phyloP scores from a whole-genome alignment of 2,797 vertebrate genomes.

The Philypnodon macrostomus region DNA sequence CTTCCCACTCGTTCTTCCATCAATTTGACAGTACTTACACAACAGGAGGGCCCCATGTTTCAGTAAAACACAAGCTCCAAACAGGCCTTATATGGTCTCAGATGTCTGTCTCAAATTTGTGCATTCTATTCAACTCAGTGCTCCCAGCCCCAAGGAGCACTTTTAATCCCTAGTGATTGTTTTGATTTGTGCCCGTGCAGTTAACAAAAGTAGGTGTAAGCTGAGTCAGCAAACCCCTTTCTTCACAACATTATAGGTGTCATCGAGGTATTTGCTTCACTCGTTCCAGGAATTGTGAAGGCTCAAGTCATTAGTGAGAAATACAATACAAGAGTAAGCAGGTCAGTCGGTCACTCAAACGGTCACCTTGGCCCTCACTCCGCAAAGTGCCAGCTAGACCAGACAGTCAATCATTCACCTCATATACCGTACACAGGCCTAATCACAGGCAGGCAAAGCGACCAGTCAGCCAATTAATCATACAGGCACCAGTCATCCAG shows the following conservation, averaged over 20 bases:
- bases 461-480: constrained; percentile 60
- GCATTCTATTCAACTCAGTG: constrained; percentile 2
- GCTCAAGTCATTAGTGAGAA: constrained; percentile 2
- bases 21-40: constrained; percentile 27
- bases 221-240: too few relatives aligned
- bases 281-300: not conserved
- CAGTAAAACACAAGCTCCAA: not conserved
- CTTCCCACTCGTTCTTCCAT: constrained; percentile 30
- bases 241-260: too few relatives aligned
- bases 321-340: constrained; percentile 1
- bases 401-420: constrained; percentile 30
- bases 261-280: too few relatives aligned
- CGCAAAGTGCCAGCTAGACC: constrained; percentile 15
- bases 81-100: constrained; percentile 44
- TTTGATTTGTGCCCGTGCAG: not conserved
- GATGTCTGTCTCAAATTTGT: constrained; percentile 13
- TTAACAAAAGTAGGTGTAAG: not conserved
- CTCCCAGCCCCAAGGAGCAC: not conserved
- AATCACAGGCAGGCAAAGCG: constrained; percentile 38
- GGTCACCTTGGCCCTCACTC: constrained; percentile 39
- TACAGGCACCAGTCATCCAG: constrained; percentile 51
- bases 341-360: constrained; percentile 13
- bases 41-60: constrained; percentile 18
- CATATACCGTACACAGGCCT: constrained; percentile 28
- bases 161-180: not conserved